phyloP scores from a whole-genome alignment of 2,113 vertebrate genomes.

The Pollimyrus isidori region DNA sequence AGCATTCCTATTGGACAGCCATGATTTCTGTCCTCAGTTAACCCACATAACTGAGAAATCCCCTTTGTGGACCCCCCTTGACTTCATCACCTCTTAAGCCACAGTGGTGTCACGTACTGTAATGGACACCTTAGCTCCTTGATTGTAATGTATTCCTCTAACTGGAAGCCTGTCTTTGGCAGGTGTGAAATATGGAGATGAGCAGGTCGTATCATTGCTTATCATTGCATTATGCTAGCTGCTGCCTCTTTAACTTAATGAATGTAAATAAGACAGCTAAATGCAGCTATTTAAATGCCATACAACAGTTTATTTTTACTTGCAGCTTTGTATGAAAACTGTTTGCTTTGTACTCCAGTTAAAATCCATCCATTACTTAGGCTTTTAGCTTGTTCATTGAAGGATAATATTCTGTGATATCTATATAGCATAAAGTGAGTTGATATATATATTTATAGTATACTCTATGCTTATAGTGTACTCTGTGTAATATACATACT shows the following conservation, averaged over 20 bases:
- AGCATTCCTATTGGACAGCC: neutral
- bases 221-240: neutral
- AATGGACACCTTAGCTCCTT: neutral
- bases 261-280: neutral
- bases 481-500: neutral
- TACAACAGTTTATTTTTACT: neutral
- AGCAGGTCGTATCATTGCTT: neutral
- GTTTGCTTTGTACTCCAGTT: neutral
- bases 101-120: neutral
- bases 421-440: neutral
- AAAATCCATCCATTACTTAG: neutral
- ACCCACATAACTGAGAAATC: neutral
- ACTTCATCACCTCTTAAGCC: neutral
- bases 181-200: slow-evolving; percentile 1
- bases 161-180: neutral
- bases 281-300: neutral
- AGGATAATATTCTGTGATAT: neutral
- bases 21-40: neutral
- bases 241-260: neutral
- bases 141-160: neutral
- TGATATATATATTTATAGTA: neutral
- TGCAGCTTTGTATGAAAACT: neutral
- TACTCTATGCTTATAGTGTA: neutral
- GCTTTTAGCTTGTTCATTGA: neutral
- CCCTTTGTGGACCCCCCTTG: neutral